Percentiles rank a stretch among this genome's conserved stretches.
Conservation (phyloP, 2,113 vertebrate species). For the Nyctereutes procyonoides region DNA sequence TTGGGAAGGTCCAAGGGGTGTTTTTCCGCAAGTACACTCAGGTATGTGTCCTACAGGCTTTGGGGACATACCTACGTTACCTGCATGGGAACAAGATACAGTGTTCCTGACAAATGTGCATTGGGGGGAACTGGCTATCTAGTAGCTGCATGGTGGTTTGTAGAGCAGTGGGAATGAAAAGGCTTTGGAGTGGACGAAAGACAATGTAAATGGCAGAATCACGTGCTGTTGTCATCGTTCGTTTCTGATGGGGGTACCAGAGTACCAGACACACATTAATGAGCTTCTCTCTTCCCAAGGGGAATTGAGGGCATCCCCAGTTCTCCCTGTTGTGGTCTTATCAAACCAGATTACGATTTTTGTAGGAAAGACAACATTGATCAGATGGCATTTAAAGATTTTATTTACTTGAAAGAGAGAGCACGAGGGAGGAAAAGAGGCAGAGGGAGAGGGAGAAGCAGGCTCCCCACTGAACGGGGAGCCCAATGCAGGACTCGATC, state of each 20-base stretch:
- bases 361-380: neutral
- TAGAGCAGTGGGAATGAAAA: neutral
- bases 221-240: neutral
- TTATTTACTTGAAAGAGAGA: neutral
- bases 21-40: slow-evolving; percentile 98
- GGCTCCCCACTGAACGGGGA: neutral
- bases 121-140: neutral
- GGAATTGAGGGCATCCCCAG: neutral
- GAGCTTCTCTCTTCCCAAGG: neutral
- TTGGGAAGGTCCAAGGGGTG: slow-evolving; percentile 95
- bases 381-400: neutral
- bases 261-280: neutral
- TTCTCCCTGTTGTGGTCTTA: neutral
- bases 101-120: neutral
- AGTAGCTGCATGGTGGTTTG: neutral
- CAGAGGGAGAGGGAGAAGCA: neutral
- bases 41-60: slow-evolving; percentile 83
- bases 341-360: neutral
- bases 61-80: neutral
- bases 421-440: too few relatives aligned
- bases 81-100: neutral
- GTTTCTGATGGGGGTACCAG: neutral
- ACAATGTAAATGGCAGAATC: neutral
- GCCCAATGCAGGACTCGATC: neutral
- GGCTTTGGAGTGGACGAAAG: neutral